Evolutionary conservation across 2,113 vertebrate species (phyloP).

Genomic region (Nerophis lumbriciformis): DNA sequence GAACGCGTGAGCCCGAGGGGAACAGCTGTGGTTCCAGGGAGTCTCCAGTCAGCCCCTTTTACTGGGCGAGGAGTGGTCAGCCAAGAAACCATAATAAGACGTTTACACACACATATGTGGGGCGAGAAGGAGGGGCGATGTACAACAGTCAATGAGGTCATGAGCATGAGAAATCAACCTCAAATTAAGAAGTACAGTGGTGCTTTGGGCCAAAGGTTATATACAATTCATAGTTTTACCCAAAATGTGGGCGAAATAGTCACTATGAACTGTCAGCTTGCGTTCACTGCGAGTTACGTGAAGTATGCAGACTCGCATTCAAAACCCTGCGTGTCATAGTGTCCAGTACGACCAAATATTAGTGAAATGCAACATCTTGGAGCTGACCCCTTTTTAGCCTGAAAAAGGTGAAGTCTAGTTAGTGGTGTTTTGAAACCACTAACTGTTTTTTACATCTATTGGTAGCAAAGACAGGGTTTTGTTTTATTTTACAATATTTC

Average conservation of each 20-base stretch:
- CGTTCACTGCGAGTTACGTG: background rate
- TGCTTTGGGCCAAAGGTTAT: background rate
- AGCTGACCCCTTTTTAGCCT: too few species aligned
- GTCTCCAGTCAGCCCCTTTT: conserved; percentile 59
- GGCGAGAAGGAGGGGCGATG: background rate
- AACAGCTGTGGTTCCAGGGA: conserved; percentile 68
- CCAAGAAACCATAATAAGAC: conserved; percentile 61
- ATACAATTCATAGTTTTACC: background rate
- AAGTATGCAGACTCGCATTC: too few species aligned
- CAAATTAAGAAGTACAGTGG: conserved; percentile 25
- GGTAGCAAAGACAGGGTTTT: too few species aligned
- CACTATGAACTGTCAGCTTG: background rate
- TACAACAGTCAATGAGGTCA: conserved; percentile 11
- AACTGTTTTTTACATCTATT: too few species aligned
- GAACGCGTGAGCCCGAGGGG: conserved; percentile 48
- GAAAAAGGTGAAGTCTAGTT: too few species aligned
- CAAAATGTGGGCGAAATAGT: background rate
- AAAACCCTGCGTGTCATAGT: too few species aligned
- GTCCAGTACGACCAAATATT: too few species aligned
- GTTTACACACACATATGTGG: conserved; percentile 16
- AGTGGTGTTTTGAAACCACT: too few species aligned
- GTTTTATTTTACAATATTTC: too few species aligned
- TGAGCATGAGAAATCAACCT: conserved; percentile 23
- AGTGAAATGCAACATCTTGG: too few species aligned
- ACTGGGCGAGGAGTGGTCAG: conserved; percentile 33